A percentile compares a stretch with the other conserved stretches of the same genome.
phyloP scores from a whole-genome alignment of 1,140 invertebrate genomes.

The Carposina sasakii region DNA sequence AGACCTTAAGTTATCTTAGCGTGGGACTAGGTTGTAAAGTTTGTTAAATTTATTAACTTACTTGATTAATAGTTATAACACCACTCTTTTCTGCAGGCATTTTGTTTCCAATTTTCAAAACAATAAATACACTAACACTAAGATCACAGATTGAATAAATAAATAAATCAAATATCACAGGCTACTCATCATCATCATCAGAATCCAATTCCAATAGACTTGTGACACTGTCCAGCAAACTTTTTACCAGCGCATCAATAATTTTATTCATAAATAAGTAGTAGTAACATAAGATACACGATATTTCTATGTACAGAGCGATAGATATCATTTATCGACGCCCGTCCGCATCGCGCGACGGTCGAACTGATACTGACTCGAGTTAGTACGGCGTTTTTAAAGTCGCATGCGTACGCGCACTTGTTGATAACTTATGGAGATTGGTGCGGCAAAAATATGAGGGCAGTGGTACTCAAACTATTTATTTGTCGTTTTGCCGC shows the following conservation, averaged over 20 bases:
- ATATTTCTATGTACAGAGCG: slow-evolving; percentile 37
- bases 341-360: slow-evolving; percentile 30
- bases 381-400: slow-evolving; percentile 19
- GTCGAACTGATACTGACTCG: slow-evolving; percentile 32
- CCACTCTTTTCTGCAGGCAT: slow-evolving; percentile 41
- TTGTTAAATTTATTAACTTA: no score
- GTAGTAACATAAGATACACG: slow-evolving; percentile 49
- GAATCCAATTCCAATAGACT: slow-evolving; percentile 34
- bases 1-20: no score
- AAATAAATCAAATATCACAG: slow-evolving; percentile 30
- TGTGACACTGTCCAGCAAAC: slow-evolving; percentile 29
- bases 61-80: slow-evolving; percentile 53
- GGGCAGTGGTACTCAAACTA: no score
- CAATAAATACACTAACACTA: slow-evolving; percentile 27
- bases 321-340: background rate
- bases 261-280: slow-evolving; percentile 54
- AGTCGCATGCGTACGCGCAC: slow-evolving; percentile 39
- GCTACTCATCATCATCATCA: slow-evolving; percentile 44
- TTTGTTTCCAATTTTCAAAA: slow-evolving; percentile 15
- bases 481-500: no score
- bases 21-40: no score
- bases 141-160: slow-evolving; percentile 63
- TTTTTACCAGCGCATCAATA: slow-evolving; percentile 35
- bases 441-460: no score
- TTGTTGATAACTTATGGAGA: no score